A percentile compares a stretch with the other conserved stretches of the same genome.
phyloP scores from a whole-genome alignment of 2,797 vertebrate genomes.

The Falco biarmicus region DNA sequence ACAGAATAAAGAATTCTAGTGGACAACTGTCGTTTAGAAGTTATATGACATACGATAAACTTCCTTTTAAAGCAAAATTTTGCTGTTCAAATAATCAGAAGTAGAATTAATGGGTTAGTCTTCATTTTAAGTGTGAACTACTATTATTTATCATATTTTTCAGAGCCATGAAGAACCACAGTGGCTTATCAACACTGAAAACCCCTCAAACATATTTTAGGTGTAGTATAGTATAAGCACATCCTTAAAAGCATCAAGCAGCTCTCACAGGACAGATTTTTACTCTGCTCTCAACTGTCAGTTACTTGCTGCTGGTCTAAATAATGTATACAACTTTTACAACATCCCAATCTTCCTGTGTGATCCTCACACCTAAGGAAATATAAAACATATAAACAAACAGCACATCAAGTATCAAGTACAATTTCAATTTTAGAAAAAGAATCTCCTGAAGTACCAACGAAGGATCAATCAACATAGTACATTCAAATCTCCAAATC shows the following conservation, averaged over 20 bases:
- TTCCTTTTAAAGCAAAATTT: not conserved
- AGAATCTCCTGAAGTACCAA: not conserved
- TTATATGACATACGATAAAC: not conserved
- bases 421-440: not conserved
- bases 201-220: not conserved
- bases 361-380: not conserved
- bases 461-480: not conserved
- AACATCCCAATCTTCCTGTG: not conserved
- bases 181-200: not conserved
- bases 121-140: not conserved
- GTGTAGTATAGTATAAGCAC: not conserved
- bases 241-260: not conserved
- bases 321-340: not conserved
- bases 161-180: not conserved
- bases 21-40: not conserved
- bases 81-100: not conserved
- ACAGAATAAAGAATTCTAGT: not conserved
- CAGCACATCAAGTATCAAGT: accelerated
- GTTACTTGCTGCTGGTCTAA: not conserved
- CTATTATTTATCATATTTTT: not conserved
- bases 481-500: not conserved
- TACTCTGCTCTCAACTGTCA: not conserved
- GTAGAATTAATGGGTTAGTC: not conserved
- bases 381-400: not conserved
- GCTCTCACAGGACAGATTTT: not conserved